phyloP scores from a whole-genome alignment of 2,888 invertebrate species.

The Amorpha juglandis region DNA sequence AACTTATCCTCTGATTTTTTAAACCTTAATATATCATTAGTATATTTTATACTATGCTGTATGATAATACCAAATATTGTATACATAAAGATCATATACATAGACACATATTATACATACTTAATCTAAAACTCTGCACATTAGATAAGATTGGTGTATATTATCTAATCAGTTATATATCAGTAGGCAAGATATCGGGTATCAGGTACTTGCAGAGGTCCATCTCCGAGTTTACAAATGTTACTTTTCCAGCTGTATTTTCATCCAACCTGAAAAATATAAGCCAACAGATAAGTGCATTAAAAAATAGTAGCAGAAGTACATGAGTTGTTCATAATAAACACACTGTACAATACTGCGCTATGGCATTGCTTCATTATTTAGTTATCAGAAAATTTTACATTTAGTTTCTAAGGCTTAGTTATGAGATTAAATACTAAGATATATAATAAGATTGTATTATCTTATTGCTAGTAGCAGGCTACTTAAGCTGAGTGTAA shows the following conservation, averaged over 20 bases:
- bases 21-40: neutral
- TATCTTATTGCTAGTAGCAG: too few relatives aligned
- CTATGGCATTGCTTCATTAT: too few relatives aligned
- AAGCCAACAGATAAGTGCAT: too few relatives aligned
- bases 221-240: constrained; percentile 88
- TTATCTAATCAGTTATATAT: constrained; percentile 76
- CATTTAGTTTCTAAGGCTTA: too few relatives aligned
- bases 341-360: too few relatives aligned
- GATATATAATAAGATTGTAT: too few relatives aligned
- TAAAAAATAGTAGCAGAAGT: too few relatives aligned
- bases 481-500: too few relatives aligned
- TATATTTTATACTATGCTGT: neutral
- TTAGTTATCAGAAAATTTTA: too few relatives aligned
- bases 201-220: constrained; percentile 90
- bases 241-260: constrained; percentile 90
- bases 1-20: neutral
- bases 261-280: constrained; percentile 86
- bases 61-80: neutral
- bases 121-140: constrained; percentile 20
- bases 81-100: constrained; percentile 30
- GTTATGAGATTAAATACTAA: too few relatives aligned
- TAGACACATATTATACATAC: constrained; percentile 27
- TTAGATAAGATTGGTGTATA: constrained; percentile 22
- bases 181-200: constrained; percentile 90
- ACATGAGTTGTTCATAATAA: too few relatives aligned